These are phyloP conservation scores for Pao palembangensis DNA, from an alignment of 2,113 vertebrate genomes.

Conservation along the genomic window DNA sequence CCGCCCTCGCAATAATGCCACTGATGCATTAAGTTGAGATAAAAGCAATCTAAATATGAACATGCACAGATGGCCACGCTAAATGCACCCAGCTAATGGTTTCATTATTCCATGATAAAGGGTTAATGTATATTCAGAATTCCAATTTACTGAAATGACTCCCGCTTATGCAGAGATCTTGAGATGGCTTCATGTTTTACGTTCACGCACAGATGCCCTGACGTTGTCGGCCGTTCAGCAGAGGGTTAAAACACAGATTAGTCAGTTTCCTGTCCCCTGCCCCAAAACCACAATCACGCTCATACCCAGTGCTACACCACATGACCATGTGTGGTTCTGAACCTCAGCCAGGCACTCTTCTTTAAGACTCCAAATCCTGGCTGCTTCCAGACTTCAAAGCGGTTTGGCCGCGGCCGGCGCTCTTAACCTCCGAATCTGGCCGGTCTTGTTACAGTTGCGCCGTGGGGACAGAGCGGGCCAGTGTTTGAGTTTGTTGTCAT, in stretches of 20 bases:
- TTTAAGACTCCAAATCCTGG: conserved; percentile 68
- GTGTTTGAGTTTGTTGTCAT: conserved; percentile 59
- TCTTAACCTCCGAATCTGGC: conserved; percentile 77
- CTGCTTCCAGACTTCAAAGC: conserved; percentile 72
- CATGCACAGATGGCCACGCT: conserved; percentile 65
- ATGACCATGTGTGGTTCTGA: conserved; percentile 69
- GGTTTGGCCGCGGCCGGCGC: conserved; percentile 59
- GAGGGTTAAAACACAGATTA: conserved; percentile 65
- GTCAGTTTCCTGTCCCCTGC: conserved; percentile 56
- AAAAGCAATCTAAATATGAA: conserved; percentile 74
- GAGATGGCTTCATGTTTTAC: background rate
- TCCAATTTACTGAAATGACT: conserved; percentile 60
- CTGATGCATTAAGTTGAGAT: conserved; percentile 72
- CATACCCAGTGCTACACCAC: conserved; percentile 44
- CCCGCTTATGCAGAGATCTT: background rate
- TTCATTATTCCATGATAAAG: conserved; percentile 76
- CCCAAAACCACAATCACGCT: conserved; percentile 40
- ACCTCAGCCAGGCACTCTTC: conserved; percentile 52
- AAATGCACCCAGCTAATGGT: conserved; percentile 69
- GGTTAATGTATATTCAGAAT: conserved; percentile 65
- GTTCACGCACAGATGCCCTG: background rate
- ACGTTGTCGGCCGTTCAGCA: conserved; percentile 28
- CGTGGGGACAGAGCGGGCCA: conserved; percentile 76
- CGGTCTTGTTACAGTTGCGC: conserved; percentile 64
- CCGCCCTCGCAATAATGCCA: conserved; percentile 64